Evolutionary conservation across 1,140 invertebrate species (phyloP).

Genomic region (Bradynema listronoti): DNA sequence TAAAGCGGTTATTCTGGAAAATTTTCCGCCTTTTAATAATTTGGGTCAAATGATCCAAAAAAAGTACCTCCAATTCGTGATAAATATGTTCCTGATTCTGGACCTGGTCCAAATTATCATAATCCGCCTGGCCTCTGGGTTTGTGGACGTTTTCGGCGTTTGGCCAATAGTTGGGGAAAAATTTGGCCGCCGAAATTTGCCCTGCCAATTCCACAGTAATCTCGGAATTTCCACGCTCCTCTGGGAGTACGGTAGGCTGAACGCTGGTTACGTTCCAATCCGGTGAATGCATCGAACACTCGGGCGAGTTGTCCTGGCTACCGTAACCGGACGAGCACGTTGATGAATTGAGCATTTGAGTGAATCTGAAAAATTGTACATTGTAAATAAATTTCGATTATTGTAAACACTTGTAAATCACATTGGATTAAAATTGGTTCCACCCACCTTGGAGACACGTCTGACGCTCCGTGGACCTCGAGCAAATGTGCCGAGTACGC

Average conservation of each 20-base stretch:
- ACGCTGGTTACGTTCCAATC: conserved; percentile 33
- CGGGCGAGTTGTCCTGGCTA: conserved; percentile 32
- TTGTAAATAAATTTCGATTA: too few relatives aligned
- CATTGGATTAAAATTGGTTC: too few relatives aligned
- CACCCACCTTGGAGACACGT: too few relatives aligned
- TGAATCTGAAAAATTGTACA: too few relatives aligned
- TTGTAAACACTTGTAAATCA: too few relatives aligned
- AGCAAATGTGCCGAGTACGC: too few relatives aligned
- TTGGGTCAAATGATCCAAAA: not conserved
- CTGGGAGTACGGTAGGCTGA: not conserved
- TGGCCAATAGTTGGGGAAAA: not conserved
- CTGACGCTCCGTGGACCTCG: too few relatives aligned
- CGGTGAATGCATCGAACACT: conserved; percentile 35
- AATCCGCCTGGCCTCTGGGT: not conserved
- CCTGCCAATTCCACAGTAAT: conserved; percentile 25
- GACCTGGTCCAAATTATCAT: not conserved
- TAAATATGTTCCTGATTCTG: conserved; percentile 21
- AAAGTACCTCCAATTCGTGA: conserved; percentile 21
- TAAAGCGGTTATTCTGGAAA: not conserved
- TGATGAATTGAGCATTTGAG: too few relatives aligned
- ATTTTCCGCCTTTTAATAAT: not conserved
- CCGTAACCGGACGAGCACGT: conserved; percentile 32
- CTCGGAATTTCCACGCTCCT: conserved; percentile 5
- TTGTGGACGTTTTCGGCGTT: not conserved
- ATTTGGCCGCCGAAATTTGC: conserved; percentile 24